Conservation (phyloP, 2,888 invertebrate genomes). For the Noctuana brunneofusca region DNA sequence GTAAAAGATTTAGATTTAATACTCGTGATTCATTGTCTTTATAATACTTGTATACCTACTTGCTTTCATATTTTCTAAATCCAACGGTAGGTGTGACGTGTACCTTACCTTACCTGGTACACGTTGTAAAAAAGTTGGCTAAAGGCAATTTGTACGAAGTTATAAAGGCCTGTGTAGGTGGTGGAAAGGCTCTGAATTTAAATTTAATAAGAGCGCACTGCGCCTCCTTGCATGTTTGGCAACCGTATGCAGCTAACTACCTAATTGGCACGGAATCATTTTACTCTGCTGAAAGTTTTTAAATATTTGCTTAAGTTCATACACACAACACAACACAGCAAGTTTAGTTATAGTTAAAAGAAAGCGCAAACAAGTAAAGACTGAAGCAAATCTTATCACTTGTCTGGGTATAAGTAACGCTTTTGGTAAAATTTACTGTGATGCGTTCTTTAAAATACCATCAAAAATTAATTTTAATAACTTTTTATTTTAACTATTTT, state of each 20-base stretch:
- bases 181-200: constrained; percentile 61
- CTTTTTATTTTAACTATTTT: no score
- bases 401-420: no score
- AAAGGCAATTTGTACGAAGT: constrained; percentile 43
- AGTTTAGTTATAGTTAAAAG: no score
- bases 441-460: no score
- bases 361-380: no score
- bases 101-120: constrained; percentile 26
- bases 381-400: no score
- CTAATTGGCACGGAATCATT: constrained; percentile 35
- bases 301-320: constrained; percentile 25
- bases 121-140: constrained; percentile 40
- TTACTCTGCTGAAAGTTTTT: constrained; percentile 27
- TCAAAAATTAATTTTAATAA: no score
- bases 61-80: neutral
- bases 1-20: no score
- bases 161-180: constrained; percentile 55
- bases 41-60: neutral
- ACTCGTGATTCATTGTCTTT: no score
- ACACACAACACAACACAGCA: constrained; percentile 2
- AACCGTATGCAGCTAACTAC: constrained; percentile 33
- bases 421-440: no score
- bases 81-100: constrained; percentile 12
- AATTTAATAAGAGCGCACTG: constrained; percentile 73
- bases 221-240: constrained; percentile 46